phyloP scores from a whole-genome alignment of 2,888 invertebrate species.

The Synergus laeviventris region DNA sequence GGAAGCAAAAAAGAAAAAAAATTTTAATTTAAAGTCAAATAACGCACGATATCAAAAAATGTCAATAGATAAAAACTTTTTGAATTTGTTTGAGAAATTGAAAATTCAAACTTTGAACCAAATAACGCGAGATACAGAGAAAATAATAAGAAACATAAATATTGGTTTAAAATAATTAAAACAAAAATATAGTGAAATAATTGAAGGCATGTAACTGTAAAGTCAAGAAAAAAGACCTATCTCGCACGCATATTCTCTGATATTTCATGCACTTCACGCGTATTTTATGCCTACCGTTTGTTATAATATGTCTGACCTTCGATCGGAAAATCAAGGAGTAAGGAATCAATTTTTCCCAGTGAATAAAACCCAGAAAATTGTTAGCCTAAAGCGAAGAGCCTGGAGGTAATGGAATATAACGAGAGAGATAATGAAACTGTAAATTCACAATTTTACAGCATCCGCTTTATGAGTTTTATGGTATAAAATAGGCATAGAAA shows the following conservation, averaged over 20 bases:
- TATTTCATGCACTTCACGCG: conserved; percentile 16
- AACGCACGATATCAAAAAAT: too few species aligned
- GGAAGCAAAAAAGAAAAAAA: too few species aligned
- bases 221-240: background rate
- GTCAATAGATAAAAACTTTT: too few species aligned
- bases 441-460: conserved; percentile 20
- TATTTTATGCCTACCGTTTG: conserved; percentile 30
- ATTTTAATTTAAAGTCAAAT: too few species aligned
- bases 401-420: conserved; percentile 13
- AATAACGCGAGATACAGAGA: too few species aligned
- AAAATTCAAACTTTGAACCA: too few species aligned
- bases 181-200: too few species aligned
- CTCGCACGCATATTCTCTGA: background rate
- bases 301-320: conserved; percentile 30
- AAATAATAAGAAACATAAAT: too few species aligned
- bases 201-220: too few species aligned
- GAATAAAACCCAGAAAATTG: conserved; percentile 4
- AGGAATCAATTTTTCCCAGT: conserved; percentile 23
- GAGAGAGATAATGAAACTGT: conserved; percentile 28
- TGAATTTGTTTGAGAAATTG: too few species aligned
- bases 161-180: too few species aligned
- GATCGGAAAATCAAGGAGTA: conserved; percentile 22
- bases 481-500: conserved; percentile 21
- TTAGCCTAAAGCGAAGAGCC: conserved; percentile 3
- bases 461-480: background rate